These are phyloP conservation scores for Streblospio benedicti DNA, from an alignment of 1,140 invertebrate species.

Conservation along the genomic window DNA sequence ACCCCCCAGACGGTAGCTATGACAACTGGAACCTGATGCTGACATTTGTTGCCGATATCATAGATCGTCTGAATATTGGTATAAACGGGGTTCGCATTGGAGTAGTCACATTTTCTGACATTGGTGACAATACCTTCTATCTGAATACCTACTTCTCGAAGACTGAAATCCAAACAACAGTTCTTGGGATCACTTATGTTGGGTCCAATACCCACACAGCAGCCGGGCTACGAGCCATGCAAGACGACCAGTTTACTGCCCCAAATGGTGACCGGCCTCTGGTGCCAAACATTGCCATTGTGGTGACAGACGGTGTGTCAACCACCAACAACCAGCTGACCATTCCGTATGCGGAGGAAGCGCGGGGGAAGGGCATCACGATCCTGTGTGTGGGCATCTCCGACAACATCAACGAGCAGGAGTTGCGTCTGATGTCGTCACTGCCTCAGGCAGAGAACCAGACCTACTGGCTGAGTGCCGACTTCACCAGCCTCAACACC, in stretches of 20 bases:
- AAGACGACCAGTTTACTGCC: background rate
- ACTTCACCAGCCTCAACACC: background rate
- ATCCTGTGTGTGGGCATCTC: background rate
- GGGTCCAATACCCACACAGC: background rate
- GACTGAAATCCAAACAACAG: background rate
- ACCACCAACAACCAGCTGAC: constrained; percentile 2
- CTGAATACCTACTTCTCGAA: constrained; percentile 2
- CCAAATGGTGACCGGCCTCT: constrained; percentile 5
- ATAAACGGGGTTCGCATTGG: constrained; percentile 1
- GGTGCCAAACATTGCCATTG: constrained; percentile 18
- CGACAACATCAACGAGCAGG: constrained; percentile 3
- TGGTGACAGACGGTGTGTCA: constrained; percentile 26
- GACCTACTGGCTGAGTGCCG: constrained; percentile 9
- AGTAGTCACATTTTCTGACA: constrained; percentile 3
- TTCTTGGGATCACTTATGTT: background rate
- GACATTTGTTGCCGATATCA: constrained; percentile 5
- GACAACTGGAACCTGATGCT: constrained; percentile 15
- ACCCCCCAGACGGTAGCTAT: background rate
- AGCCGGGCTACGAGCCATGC: background rate
- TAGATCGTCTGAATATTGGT: constrained; percentile 7
- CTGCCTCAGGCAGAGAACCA: constrained; percentile 6
- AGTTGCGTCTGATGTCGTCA: constrained; percentile 12
- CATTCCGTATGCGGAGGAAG: background rate
- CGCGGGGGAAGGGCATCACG: background rate
- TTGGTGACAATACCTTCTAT: constrained; percentile 1